These are phyloP conservation scores for Melanocharis versteri DNA, from an alignment of 2,113 vertebrate species.

Conservation along the genomic window DNA sequence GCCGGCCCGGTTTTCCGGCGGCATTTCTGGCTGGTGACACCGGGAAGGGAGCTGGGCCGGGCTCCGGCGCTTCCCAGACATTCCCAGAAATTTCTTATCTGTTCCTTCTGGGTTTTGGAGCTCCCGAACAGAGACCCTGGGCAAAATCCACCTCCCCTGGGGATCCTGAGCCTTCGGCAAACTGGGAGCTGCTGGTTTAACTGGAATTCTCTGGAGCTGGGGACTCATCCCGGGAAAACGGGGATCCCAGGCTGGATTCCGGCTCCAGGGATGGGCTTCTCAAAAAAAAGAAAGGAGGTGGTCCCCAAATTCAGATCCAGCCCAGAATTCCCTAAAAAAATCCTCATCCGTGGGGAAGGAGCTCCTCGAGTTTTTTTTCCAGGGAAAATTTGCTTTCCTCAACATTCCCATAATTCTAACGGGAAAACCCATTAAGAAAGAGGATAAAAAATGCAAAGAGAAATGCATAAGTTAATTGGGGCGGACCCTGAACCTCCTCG, in stretches of 20 bases:
- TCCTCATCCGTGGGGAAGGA: not conserved
- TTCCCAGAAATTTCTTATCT: not conserved
- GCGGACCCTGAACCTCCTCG: not conserved
- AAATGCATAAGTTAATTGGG: not conserved
- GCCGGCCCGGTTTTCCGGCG: not conserved
- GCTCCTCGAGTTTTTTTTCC: fast-evolving
- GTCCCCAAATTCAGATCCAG: not conserved
- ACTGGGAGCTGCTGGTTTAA: not conserved
- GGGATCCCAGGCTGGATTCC: not conserved
- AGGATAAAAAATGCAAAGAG: not conserved
- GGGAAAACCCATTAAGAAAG: not conserved
- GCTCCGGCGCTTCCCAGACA: not conserved
- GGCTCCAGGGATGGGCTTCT: not conserved
- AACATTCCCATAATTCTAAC: not conserved
- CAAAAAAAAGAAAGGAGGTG: not conserved
- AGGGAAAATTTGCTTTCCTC: not conserved
- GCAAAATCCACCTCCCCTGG: too few species aligned
- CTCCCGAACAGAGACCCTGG: fast-evolving
- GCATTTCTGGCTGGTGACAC: not conserved
- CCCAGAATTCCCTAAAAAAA: not conserved
- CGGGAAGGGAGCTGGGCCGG: not conserved
- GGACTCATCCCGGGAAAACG: not conserved
- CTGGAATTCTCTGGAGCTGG: not conserved
- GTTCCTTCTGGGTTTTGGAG: fast-evolving
- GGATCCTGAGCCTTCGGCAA: not conserved